Evolutionary conservation across 2,113 vertebrate species (phyloP).

Genomic region (Neopipo cinnamomea): DNA sequence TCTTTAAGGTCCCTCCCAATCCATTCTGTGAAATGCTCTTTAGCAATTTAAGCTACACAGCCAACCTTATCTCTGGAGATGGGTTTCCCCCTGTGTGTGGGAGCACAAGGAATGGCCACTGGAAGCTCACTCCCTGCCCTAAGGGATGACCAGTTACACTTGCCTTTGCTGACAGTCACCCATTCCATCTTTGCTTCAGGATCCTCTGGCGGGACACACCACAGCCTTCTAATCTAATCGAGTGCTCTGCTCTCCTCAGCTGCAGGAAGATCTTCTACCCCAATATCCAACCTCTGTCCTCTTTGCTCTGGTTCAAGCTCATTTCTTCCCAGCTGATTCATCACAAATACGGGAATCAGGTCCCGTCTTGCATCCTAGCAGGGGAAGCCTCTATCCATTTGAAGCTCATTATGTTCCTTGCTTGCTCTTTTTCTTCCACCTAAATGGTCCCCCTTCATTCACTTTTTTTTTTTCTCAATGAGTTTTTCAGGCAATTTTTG

Average conservation of each 20-base stretch:
- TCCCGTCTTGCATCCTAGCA: background rate
- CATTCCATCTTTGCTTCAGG: background rate
- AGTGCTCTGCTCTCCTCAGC: background rate
- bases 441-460: background rate
- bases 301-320: background rate
- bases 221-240: background rate
- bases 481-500: background rate
- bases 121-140: background rate
- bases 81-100: background rate
- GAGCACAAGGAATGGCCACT: background rate
- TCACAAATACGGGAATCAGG: background rate
- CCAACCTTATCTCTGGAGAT: background rate
- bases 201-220: background rate
- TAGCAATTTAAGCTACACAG: background rate
- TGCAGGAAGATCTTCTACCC: background rate
- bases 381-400: background rate
- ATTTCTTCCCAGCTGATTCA: background rate
- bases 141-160: background rate
- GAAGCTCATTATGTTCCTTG: background rate
- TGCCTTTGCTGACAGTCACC: background rate
- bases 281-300: too few species aligned
- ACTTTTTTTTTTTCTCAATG: background rate
- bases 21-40: background rate
- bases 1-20: background rate
- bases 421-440: background rate